phyloP scores from a whole-genome alignment of 2,797 vertebrate genomes.

The Parauchenoglanis ngamensis region DNA sequence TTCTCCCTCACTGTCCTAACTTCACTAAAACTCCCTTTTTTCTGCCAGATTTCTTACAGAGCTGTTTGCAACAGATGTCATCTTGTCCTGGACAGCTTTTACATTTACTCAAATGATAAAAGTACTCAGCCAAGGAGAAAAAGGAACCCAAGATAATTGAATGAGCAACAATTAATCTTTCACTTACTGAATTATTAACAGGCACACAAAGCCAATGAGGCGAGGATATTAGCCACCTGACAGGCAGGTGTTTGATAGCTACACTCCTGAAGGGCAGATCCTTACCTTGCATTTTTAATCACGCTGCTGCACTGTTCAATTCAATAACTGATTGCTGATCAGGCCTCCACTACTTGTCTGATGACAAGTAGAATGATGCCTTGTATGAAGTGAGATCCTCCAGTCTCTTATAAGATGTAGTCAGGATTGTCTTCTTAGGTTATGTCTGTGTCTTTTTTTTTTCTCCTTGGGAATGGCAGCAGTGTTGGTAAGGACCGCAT shows the following conservation, averaged over 20 bases:
- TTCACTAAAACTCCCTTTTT: constrained; percentile 10
- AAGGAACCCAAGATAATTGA: constrained; percentile 54
- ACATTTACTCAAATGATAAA: constrained; percentile 51
- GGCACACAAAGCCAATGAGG: constrained; percentile 56
- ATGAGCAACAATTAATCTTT: constrained; percentile 61
- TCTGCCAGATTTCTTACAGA: constrained; percentile 15
- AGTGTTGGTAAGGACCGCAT: constrained; percentile 40
- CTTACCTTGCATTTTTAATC: constrained; percentile 75
- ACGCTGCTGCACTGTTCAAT: constrained; percentile 51
- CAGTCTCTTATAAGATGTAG: constrained; percentile 29
- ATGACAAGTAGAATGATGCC: constrained; percentile 38
- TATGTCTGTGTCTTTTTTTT: constrained; percentile 31
- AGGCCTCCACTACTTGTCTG: constrained; percentile 40
- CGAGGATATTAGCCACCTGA: constrained; percentile 74
- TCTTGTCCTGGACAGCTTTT: constrained; percentile 44
- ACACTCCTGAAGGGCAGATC: constrained; percentile 74
- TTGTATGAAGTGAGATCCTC: constrained; percentile 32
- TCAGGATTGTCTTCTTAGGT: constrained; percentile 42
- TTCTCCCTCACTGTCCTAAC: neutral
- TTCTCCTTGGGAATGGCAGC: constrained; percentile 15
- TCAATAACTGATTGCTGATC: constrained; percentile 42
- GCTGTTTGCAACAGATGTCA: constrained; percentile 53
- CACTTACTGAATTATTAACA: constrained; percentile 64
- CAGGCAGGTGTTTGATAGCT: constrained; percentile 78
- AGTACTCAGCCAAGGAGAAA: constrained; percentile 19